A percentile compares a stretch with the other conserved stretches of the same genome.
These are phyloP conservation scores for Phocoena phocoena DNA, from an alignment of 2,113 vertebrate species.

Conservation along the genomic window DNA sequence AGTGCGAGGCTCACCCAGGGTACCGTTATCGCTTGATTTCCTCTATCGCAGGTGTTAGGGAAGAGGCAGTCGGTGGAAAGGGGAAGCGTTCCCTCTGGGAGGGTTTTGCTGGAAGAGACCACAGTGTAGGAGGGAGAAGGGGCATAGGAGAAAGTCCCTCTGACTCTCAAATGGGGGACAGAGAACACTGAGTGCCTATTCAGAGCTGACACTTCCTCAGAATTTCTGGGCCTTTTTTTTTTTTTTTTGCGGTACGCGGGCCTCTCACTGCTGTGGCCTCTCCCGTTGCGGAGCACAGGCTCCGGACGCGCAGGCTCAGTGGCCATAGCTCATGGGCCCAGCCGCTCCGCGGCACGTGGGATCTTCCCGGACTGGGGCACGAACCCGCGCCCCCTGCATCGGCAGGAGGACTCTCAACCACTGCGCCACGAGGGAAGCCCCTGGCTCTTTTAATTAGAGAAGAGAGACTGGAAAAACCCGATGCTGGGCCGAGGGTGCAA, in stretches of 20 bases:
- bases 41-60: not conserved
- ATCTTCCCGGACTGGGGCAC: too few relatives aligned
- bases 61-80: not conserved
- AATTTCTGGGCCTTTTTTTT: not conserved
- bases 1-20: not conserved
- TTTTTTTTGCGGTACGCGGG: too few relatives aligned
- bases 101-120: not conserved
- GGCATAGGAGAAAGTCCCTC: not conserved
- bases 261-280: too few relatives aligned
- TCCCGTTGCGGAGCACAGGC: too few relatives aligned
- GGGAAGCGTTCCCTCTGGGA: constrained; percentile 40
- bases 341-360: too few relatives aligned
- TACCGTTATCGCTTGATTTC: rapidly evolving
- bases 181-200: not conserved
- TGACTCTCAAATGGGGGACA: not conserved
- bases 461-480: not conserved
- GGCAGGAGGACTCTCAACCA: too few relatives aligned
- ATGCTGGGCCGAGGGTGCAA: not conserved
- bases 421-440: too few relatives aligned
- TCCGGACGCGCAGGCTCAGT: too few relatives aligned
- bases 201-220: not conserved
- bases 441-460: not conserved
- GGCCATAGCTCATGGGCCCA: too few relatives aligned
- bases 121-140: not conserved
- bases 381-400: too few relatives aligned